phyloP scores from a whole-genome alignment of 2,113 vertebrate species.

The Illadopsis cleaveri region DNA sequence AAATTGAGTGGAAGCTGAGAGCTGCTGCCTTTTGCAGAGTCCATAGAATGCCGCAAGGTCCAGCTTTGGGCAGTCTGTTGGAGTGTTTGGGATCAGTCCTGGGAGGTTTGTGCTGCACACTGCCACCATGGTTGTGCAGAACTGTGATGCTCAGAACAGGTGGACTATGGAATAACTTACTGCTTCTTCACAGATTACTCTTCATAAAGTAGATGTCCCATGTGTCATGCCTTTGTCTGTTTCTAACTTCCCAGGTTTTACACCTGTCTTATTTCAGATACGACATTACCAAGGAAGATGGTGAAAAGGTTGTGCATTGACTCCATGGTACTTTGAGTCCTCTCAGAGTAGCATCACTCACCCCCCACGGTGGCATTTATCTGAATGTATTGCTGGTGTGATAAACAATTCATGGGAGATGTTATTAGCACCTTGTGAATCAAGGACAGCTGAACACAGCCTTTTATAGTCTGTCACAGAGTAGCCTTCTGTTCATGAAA shows the following conservation, averaged over 20 bases:
- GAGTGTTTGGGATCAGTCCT: not conserved
- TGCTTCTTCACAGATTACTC: not conserved
- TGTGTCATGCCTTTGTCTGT: not conserved
- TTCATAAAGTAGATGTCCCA: not conserved
- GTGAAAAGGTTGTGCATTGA: not conserved
- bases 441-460: not conserved
- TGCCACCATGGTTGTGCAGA: not conserved
- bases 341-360: not conserved
- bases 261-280: not conserved
- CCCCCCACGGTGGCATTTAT: conserved; percentile 25
- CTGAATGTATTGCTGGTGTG: not conserved
- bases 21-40: not conserved
- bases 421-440: conserved; percentile 12
- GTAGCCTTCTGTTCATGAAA: conserved; percentile 20
- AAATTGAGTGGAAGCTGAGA: not conserved
- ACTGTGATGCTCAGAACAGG: not conserved
- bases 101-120: not conserved
- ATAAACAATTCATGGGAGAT: conserved; percentile 2
- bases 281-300: not conserved
- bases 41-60: not conserved
- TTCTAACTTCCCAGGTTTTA: not conserved
- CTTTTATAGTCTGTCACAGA: conserved; percentile 19
- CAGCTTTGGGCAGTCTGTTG: not conserved
- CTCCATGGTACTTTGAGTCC: not conserved
- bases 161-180: not conserved